Evolutionary conservation across 2,797 vertebrate genomes (phyloP), one percentile per base, ranked within the genome.

Genomic region (Neopelma chrysocephalum): DNA sequence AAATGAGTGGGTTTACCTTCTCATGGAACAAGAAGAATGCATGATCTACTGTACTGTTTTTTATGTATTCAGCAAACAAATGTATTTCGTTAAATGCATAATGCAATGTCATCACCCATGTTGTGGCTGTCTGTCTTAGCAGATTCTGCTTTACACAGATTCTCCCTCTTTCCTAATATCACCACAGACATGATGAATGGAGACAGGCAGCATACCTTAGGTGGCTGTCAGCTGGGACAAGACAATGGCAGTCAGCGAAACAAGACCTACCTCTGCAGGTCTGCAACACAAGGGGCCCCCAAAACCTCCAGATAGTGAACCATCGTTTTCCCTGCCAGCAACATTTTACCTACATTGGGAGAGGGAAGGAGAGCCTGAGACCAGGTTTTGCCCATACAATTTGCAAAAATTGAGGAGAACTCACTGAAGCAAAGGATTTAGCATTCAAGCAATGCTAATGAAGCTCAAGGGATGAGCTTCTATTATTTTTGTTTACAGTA

Each of bases 371-470:
- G 17, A 45, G 9, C 27, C 29, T 22, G 10, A 89, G 16, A 3
- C 10, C 50, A 57, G 22, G 14, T 79, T 93, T 70, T 60, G 15
- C 31, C 27, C 6, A n/a, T 25, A 50, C 29, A 88, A 66, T 26
- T 50, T 57, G 19, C 15, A 69, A 71, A 92, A 57, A 42, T 2
- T 58, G n/a, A 77, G 19, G 64, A 68, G 19, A 75, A 71, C 13
- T 81, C 71, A 14, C 29, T 86, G 34, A 93, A 87, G 54, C 18
- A 45, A 86, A 48, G 34, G 31, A 68, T 65, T 91, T 88, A 75
- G 13, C 34, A n/a, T 9, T 79, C 25, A 62, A 73, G 31, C 4
- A 66, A 42, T n/a, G 11, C 10, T 65, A 82, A 76, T 64, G 60
- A 84, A 47, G 26, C 23, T 85, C 43, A 73, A 9, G 6, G 36